Conservation (phyloP, 2,797 vertebrate species). For the Epinephelus malabaricus region DNA sequence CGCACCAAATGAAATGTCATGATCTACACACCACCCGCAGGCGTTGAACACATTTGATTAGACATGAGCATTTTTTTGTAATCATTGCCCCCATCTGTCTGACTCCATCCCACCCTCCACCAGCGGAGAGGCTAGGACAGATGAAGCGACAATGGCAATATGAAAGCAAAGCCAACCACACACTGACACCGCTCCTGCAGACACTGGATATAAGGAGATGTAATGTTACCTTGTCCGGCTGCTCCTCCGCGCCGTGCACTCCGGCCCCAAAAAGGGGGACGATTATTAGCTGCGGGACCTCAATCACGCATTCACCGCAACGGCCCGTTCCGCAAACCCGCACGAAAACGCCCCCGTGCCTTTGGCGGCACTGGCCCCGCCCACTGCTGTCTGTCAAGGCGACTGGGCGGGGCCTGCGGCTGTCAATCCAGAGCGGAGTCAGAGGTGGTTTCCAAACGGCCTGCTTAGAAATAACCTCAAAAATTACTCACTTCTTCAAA, state of each 20-base stretch:
- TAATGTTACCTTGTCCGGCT: conserved; percentile 80
- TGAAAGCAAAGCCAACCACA: conserved; percentile 63
- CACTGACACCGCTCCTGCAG: conserved; percentile 63
- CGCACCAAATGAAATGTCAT: conserved; percentile 61
- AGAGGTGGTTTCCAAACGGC: conserved; percentile 50
- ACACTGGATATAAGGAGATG: conserved; percentile 55
- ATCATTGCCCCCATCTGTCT: conserved; percentile 70
- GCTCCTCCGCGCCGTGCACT: conserved; percentile 76
- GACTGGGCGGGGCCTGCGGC: conserved; percentile 59
- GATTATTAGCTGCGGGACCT: conserved; percentile 73
- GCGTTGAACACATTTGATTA: conserved; percentile 49
- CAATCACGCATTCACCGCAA: conserved; percentile 86
- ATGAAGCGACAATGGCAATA: conserved; percentile 73
- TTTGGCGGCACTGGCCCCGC: conserved; percentile 74
- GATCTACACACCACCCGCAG: conserved; percentile 20
- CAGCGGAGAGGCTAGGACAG: conserved; percentile 66
- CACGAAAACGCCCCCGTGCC: conserved; percentile 85
- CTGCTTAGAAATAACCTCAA: conserved; percentile 55
- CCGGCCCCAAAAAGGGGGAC: conserved; percentile 79
- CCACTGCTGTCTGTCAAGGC: conserved; percentile 69
- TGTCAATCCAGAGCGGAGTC: conserved; percentile 45
- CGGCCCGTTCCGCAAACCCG: conserved; percentile 81
- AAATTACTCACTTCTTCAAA: too few species aligned
- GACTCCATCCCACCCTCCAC: conserved; percentile 74
- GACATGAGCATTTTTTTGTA: conserved; percentile 48